Conservation (phyloP, 2,797 vertebrate species). For the Anomalospiza imberbis region DNA sequence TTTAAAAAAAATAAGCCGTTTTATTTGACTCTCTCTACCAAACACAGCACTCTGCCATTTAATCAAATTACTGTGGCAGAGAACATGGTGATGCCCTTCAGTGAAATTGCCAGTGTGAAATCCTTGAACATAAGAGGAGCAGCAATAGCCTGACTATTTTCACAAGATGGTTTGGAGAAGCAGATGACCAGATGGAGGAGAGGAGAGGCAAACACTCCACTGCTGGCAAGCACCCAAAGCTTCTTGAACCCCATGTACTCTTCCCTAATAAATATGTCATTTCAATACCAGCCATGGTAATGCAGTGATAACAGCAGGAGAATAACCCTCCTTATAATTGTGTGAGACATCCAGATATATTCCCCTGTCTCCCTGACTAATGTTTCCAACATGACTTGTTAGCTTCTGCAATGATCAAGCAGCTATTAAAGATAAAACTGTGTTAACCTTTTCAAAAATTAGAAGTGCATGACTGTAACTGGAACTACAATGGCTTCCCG, state of each 20-base stretch:
- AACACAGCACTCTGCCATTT: not conserved
- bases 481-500: slow-evolving; percentile 54
- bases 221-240: slow-evolving; percentile 33
- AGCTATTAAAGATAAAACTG: slow-evolving; percentile 69
- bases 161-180: slow-evolving; percentile 3
- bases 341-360: slow-evolving; percentile 49
- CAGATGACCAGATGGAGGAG: slow-evolving; percentile 45
- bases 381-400: slow-evolving; percentile 70
- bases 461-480: slow-evolving; percentile 59
- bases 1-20: not conserved
- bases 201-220: not conserved
- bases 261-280: slow-evolving; percentile 63
- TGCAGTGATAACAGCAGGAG: slow-evolving; percentile 50
- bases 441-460: slow-evolving; percentile 75
- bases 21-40: not conserved
- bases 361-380: slow-evolving; percentile 64
- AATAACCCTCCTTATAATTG: slow-evolving; percentile 50
- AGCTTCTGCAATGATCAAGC: slow-evolving; percentile 71
- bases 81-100: not conserved
- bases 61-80: not conserved
- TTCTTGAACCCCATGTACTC: slow-evolving; percentile 62
- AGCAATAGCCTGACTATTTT: not conserved
- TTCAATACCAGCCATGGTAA: slow-evolving; percentile 53
- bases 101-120: not conserved
- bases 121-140: not conserved